Evolutionary conservation across 2,888 invertebrate species (phyloP).

Genomic region (Nesidiocoris tenuis): DNA sequence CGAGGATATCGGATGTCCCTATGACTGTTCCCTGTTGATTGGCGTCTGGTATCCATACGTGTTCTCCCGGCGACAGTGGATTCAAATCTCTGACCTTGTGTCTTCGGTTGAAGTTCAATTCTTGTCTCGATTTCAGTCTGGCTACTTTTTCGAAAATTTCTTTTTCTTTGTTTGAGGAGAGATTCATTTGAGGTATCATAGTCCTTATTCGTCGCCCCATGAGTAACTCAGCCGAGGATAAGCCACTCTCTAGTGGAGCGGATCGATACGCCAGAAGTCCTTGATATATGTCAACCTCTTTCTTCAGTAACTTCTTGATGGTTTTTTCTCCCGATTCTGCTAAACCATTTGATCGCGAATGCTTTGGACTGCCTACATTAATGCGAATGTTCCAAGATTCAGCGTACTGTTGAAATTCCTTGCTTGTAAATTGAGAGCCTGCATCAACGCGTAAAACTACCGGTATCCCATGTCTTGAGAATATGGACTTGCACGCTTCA

Average conservation of each 20-base stretch:
- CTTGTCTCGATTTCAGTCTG: neutral
- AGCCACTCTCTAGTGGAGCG: conserved; percentile 16
- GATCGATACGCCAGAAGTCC: conserved; percentile 4
- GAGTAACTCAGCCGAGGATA: conserved; percentile 12
- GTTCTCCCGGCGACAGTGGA: neutral
- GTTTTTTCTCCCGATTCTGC: conserved; percentile 18
- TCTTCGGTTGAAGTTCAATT: neutral
- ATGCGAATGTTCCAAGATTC: neutral
- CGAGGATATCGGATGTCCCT: neutral
- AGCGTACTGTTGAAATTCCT: neutral
- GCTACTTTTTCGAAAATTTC: neutral
- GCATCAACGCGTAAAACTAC: conserved; percentile 2
- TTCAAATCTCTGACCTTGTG: neutral
- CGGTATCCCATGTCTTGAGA: conserved; percentile 17
- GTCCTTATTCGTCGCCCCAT: conserved; percentile 17
- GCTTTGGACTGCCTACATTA: conserved; percentile 14
- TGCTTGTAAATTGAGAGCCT: conserved; percentile 18
- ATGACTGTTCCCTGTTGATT: neutral
- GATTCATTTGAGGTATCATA: neutral
- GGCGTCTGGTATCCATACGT: conserved; percentile 16
- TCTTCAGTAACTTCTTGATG: neutral
- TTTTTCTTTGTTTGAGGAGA: no score
- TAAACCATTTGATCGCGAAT: neutral
- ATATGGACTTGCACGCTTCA: conserved; percentile 13
- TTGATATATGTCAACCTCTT: neutral